These are phyloP conservation scores for Dasypolia templi DNA, from an alignment of 2,888 invertebrate species.

Conservation along the genomic window DNA sequence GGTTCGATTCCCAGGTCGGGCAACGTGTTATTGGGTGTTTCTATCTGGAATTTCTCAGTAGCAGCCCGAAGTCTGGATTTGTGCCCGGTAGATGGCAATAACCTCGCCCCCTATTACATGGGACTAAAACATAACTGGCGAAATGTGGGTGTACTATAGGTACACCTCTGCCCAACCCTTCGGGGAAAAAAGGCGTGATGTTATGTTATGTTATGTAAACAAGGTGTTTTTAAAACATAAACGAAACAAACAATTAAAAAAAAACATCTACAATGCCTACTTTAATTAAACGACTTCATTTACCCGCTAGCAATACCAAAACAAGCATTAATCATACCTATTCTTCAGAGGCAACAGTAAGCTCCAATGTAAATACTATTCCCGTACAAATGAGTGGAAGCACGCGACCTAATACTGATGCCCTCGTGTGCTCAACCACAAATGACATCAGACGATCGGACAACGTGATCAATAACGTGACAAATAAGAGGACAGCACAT, in stretches of 20 bases:
- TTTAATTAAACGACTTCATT: slow-evolving; percentile 7
- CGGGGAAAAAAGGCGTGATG: too few species aligned
- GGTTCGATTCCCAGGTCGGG: too few species aligned
- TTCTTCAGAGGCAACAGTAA: slow-evolving; percentile 16
- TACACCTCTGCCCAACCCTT: too few species aligned
- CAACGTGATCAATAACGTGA: slow-evolving; percentile 68
- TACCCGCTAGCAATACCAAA: slow-evolving; percentile 11
- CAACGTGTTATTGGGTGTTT: too few species aligned
- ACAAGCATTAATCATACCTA: slow-evolving; percentile 32
- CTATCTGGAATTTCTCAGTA: too few species aligned
- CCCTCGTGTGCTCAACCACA: slow-evolving; percentile 55
- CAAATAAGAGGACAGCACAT: slow-evolving; percentile 44
- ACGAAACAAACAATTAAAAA: not conserved
- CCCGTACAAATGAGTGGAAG: slow-evolving; percentile 34
- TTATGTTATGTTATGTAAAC: too few species aligned
- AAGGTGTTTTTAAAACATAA: not conserved
- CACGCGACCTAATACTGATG: slow-evolving; percentile 50
- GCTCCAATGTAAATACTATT: slow-evolving; percentile 18
- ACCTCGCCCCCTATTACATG: too few species aligned
- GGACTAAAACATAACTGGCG: too few species aligned
- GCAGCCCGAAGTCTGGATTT: too few species aligned
- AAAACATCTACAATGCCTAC: not conserved
- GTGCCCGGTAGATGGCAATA: too few species aligned
- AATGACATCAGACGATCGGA: slow-evolving; percentile 63
- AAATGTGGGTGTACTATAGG: too few species aligned